Evolutionary conservation across 2,113 vertebrate species (phyloP).

Genomic region (Apteryx owenii): DNA sequence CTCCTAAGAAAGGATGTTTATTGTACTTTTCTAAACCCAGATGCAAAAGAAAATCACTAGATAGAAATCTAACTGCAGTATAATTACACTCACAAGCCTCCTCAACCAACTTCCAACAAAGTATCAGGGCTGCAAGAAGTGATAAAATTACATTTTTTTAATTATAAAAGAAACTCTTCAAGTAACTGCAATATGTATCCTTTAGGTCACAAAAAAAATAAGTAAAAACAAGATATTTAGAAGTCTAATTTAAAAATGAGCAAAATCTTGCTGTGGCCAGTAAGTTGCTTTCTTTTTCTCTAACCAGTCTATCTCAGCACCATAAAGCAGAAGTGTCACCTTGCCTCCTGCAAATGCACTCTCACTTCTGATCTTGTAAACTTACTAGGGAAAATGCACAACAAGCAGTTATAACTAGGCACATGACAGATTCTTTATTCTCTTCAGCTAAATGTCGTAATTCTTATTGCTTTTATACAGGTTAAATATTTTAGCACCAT

Average conservation of each 20-base stretch:
- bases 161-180: background rate
- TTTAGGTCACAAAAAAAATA: background rate
- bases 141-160: background rate
- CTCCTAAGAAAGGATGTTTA: conserved; percentile 9
- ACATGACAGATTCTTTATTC: background rate
- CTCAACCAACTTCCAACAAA: conserved; percentile 10
- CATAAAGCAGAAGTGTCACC: background rate
- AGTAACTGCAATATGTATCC: background rate
- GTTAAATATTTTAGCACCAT: background rate
- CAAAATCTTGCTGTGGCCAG: background rate
- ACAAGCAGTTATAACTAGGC: background rate
- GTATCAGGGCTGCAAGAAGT: background rate
- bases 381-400: background rate
- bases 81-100: background rate
- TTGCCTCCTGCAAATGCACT: too few species aligned
- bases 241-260: background rate
- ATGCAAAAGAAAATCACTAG: background rate
- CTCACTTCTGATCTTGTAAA: background rate
- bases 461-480: background rate
- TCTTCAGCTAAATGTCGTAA: background rate
- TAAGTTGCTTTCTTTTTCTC: background rate
- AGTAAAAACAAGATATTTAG: background rate
- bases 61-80: background rate
- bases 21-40: conserved; percentile 37
- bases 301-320: background rate